phyloP scores from a whole-genome alignment of 2,888 invertebrate genomes.

The Cerastis leucographa region DNA sequence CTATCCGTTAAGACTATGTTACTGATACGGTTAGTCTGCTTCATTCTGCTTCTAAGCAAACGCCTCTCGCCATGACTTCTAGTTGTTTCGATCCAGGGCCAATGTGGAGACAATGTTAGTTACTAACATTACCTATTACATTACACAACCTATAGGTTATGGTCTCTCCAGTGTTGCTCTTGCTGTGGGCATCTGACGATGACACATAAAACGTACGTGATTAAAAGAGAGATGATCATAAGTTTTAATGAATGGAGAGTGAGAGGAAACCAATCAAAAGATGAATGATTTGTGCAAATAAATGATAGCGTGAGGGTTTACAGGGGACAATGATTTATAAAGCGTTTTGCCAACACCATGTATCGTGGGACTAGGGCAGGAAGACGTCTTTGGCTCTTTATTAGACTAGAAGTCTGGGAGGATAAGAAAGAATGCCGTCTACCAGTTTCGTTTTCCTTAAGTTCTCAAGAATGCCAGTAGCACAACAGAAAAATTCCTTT shows the following conservation, averaged over 20 bases:
- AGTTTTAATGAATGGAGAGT: background rate
- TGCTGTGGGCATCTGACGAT: background rate
- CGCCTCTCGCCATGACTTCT: too few relatives aligned
- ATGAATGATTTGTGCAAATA: background rate
- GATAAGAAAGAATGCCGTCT: background rate
- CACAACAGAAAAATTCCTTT: conserved; percentile 11
- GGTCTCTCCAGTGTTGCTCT: background rate
- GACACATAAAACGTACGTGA: background rate
- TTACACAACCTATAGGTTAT: too few relatives aligned
- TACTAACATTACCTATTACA: too few relatives aligned
- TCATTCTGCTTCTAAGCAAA: too few relatives aligned
- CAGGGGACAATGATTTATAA: background rate
- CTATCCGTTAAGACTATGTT: too few relatives aligned
- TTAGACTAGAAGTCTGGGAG: background rate
- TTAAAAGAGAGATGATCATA: background rate
- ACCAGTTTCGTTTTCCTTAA: background rate
- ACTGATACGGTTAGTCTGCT: too few relatives aligned
- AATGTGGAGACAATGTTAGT: too few relatives aligned
- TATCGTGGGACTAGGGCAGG: too few relatives aligned
- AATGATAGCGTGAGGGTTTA: background rate
- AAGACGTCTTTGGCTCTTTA: background rate
- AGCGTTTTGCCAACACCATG: background rate
- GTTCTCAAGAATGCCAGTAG: background rate
- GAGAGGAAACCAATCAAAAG: background rate
- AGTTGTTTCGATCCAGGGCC: too few relatives aligned